Evolutionary conservation across 2,888 invertebrate genomes (phyloP), one percentile per base, ranked within the genome.

Genomic region (Timandra comae): DNA sequence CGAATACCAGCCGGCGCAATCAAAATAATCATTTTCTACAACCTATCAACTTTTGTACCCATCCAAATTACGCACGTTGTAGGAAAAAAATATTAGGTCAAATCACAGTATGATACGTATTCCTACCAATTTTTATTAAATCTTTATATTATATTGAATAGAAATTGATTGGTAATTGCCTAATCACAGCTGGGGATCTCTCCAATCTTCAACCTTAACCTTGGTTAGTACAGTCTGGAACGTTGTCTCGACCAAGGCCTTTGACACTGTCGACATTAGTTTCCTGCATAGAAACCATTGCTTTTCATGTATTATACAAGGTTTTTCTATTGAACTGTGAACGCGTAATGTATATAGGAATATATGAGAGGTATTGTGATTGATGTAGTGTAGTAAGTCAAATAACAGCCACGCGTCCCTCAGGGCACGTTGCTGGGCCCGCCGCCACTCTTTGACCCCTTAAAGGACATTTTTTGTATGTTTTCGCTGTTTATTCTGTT

Each of bases 141-240:
- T 49, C n/a, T 45, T 63, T 49, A 67, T 67, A 69, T 62, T 50
- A 37, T 35, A 31, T 30, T 51, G 64, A 65, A 75, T 72, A 67
- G 48, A 47, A 47, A 56, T 57, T 70, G 50, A 61, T 49, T 49
- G 27, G 41, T 35, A 40, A 36, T 50, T n/a, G n/a, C n/a, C n/a
- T n/a, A n/a, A n/a, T 27, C 20, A 11, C 6, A 29, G 43, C 41
- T n/a, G n/a, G n/a, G n/a, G n/a, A n/a, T n/a, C n/a, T n/a, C n/a
- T n/a, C n/a, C n/a, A n/a, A 74, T 69, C 46, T 38, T 37, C 50
- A 57, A 61, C 74, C 75, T 78, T 79, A 73, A 74, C 72, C 76
- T 72, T 71, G 63, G 48, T 46, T 63, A 51, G 52, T 50, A 44
- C 42, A 58, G 70, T 69, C 73, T 74, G 65, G 54, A 47, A 46